These are phyloP conservation scores for Diabrotica balteata DNA, from an alignment of 2,888 invertebrate species.

Conservation along the genomic window DNA sequence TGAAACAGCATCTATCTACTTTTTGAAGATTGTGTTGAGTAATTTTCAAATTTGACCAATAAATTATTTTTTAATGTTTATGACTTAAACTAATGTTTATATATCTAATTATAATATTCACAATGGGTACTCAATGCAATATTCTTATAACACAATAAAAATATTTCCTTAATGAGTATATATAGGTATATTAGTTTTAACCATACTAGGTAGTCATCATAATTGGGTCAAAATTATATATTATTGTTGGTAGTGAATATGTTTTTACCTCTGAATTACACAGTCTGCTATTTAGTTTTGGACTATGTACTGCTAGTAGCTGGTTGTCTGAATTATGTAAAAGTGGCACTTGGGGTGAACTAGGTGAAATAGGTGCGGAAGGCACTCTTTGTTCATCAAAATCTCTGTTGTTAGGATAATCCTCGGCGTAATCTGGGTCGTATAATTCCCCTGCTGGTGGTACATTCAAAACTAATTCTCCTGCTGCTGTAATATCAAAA, in stretches of 20 bases:
- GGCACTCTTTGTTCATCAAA: slow-evolving; percentile 81
- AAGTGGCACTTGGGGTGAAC: slow-evolving; percentile 74
- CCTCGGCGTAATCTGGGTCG: slow-evolving; percentile 64
- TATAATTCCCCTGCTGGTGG: slow-evolving; percentile 67
- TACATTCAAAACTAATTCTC: slow-evolving; percentile 71
- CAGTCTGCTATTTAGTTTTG: slow-evolving; percentile 63
- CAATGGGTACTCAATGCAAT: too few relatives aligned
- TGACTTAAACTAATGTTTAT: too few relatives aligned
- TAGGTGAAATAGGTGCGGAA: slow-evolving; percentile 75
- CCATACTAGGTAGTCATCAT: too few relatives aligned
- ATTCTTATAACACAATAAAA: too few relatives aligned
- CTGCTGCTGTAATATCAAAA: slow-evolving; percentile 87
- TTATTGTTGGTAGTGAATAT: neutral
- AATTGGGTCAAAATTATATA: too few relatives aligned
- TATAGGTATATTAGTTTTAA: too few relatives aligned
- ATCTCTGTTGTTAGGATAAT: slow-evolving; percentile 63
- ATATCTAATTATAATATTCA: too few relatives aligned
- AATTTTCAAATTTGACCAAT: too few relatives aligned
- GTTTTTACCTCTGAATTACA: slow-evolving; percentile 76
- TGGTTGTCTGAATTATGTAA: slow-evolving; percentile 82
- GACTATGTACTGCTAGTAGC: slow-evolving; percentile 80
- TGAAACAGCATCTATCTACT: too few relatives aligned
- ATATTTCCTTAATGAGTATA: too few relatives aligned
- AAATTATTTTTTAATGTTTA: too few relatives aligned
- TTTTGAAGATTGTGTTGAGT: too few relatives aligned